Conservation (phyloP, 2,113 vertebrate genomes). For the Hippocampus abdominalis region DNA sequence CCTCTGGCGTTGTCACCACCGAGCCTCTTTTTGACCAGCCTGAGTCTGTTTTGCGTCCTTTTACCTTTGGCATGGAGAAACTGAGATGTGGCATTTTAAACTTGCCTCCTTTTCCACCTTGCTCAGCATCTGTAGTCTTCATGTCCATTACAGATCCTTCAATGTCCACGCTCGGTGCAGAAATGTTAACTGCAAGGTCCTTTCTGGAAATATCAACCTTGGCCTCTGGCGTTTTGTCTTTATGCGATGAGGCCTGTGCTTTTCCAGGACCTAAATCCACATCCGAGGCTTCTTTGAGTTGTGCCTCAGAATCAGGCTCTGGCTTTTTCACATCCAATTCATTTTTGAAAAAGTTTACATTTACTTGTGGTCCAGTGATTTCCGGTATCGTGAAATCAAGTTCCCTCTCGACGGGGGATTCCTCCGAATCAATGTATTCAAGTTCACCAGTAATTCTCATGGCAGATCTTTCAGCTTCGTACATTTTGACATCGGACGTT, state of each 20-base stretch:
- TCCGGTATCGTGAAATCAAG: constrained; percentile 22
- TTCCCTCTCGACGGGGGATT: constrained; percentile 21
- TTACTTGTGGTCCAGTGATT: constrained; percentile 28
- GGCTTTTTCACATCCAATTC: constrained; percentile 4
- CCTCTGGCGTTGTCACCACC: not conserved
- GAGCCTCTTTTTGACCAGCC: constrained; percentile 14
- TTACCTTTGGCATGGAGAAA: constrained; percentile 18
- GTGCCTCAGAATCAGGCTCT: constrained; percentile 3
- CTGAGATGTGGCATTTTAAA: constrained; percentile 44
- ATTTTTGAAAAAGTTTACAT: constrained; percentile 23
- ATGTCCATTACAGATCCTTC: not conserved
- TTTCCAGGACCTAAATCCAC: not conserved
- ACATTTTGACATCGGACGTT: constrained; percentile 26
- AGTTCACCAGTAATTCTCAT: not conserved
- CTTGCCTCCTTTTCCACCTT: constrained; percentile 10
- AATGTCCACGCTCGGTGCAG: not conserved
- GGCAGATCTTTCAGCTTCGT: constrained; percentile 7
- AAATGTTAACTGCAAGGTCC: not conserved
- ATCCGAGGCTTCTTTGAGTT: constrained; percentile 3
- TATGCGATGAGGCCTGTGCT: constrained; percentile 23
- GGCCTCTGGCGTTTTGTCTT: constrained; percentile 9
- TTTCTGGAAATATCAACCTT: constrained; percentile 13
- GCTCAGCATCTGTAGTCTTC: constrained; percentile 9
- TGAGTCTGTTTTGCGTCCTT: constrained; percentile 18
- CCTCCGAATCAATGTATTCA: constrained; percentile 46